Conservation (phyloP, 2,797 vertebrate genomes). For the Simalia tracyae region DNA sequence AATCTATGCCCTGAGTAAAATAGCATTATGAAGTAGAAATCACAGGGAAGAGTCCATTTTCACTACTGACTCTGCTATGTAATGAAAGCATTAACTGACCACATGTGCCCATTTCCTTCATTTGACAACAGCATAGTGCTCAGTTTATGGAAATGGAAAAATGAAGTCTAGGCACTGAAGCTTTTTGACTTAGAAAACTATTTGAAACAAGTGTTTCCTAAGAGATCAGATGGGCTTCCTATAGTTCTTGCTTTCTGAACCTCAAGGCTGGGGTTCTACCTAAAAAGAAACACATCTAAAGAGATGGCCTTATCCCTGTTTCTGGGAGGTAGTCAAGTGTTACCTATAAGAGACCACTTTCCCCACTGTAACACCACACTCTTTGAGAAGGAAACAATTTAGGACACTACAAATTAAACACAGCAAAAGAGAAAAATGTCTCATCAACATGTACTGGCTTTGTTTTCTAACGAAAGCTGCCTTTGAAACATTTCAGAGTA, state of each 20-base stretch:
- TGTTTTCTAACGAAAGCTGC: slow-evolving; percentile 24
- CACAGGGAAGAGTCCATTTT: slow-evolving; percentile 51
- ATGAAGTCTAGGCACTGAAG: slow-evolving; percentile 19
- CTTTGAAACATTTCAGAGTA: slow-evolving; percentile 38
- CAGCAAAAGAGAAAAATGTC: neutral
- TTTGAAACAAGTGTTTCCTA: neutral
- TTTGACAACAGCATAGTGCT: slow-evolving; percentile 37
- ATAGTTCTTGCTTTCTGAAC: slow-evolving; percentile 36
- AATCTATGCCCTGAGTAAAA: slow-evolving; percentile 73
- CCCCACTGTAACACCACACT: slow-evolving; percentile 56
- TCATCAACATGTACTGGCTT: slow-evolving; percentile 2
- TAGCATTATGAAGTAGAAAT: slow-evolving; percentile 57
- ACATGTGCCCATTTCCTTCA: slow-evolving; percentile 55
- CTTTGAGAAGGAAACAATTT: slow-evolving; percentile 35
- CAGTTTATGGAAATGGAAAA: slow-evolving; percentile 43
- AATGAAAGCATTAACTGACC: slow-evolving; percentile 48
- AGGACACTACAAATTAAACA: slow-evolving; percentile 28
- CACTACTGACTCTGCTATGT: slow-evolving; percentile 25
- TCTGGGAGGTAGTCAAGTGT: slow-evolving; percentile 52
- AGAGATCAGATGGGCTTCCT: slow-evolving; percentile 32
- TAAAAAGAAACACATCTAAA: slow-evolving; percentile 23
- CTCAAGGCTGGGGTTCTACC: slow-evolving; percentile 32
- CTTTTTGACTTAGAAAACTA: slow-evolving; percentile 22
- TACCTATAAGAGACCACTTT: slow-evolving; percentile 34
- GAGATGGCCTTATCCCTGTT: slow-evolving; percentile 40